A percentile compares a stretch with the other conserved stretches of the same genome.
phyloP scores from a whole-genome alignment of 1,140 invertebrate genomes.

The Lasioglossum albipes region DNA sequence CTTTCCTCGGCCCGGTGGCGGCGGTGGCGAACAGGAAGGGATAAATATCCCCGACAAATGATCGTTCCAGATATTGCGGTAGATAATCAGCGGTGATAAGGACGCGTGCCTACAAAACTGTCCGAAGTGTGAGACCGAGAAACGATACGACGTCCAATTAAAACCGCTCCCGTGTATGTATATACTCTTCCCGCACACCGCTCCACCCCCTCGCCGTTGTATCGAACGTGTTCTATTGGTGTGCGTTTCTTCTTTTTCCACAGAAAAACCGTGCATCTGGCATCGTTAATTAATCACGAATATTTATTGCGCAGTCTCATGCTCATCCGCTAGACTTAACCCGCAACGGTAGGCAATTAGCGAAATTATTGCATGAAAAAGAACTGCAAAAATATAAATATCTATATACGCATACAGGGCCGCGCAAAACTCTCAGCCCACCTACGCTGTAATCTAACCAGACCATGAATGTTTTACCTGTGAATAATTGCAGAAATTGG shows the following conservation, averaged over 20 bases:
- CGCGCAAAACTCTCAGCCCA: no score
- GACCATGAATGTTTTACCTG: no score
- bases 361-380: constrained; percentile 61
- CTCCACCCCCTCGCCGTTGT: not conserved
- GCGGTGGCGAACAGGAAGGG: constrained; percentile 18
- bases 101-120: constrained; percentile 47
- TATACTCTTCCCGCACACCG: not conserved
- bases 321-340: constrained; percentile 42
- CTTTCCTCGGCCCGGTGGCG: not conserved
- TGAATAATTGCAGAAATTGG: no score
- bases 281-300: constrained; percentile 65
- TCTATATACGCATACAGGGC: no score
- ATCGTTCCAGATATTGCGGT: constrained; percentile 32
- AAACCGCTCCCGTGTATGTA: constrained; percentile 19
- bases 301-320: constrained; percentile 69
- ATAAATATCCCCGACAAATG: constrained; percentile 46
- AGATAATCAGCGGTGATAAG: constrained; percentile 35
- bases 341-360: constrained; percentile 62
- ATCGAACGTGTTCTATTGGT: not conserved
- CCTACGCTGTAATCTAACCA: no score
- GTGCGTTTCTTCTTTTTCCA: not conserved
- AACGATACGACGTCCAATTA: constrained; percentile 62
- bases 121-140: constrained; percentile 41
- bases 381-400: constrained; percentile 15
- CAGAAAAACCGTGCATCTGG: constrained; percentile 52